Conservation (phyloP, 2,888 invertebrate species). For the Drosophila subquinaria region DNA sequence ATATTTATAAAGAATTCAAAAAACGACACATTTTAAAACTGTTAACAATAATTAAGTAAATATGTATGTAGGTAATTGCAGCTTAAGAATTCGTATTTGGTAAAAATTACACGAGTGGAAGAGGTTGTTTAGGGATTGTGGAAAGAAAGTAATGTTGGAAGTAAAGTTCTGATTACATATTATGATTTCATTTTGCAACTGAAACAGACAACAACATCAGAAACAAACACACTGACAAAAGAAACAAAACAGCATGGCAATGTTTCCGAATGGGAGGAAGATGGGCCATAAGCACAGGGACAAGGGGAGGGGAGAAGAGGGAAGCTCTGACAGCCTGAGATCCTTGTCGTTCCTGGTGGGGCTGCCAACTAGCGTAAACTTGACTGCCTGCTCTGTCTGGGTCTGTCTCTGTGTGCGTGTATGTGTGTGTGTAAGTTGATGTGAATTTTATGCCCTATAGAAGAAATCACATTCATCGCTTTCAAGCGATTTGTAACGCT, state of each 20-base stretch:
- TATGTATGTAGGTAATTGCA: no score
- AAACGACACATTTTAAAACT: background rate
- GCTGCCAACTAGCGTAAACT: constrained; percentile 46
- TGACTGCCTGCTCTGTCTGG: constrained; percentile 25
- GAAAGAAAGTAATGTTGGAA: background rate
- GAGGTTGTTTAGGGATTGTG: background rate
- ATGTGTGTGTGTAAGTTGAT: constrained; percentile 1
- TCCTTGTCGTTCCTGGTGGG: constrained; percentile 23
- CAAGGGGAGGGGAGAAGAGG: background rate
- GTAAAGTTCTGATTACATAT: constrained; percentile 45
- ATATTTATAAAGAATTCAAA: no score
- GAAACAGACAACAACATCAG: constrained; percentile 16
- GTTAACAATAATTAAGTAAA: background rate
- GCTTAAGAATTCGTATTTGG: no score
- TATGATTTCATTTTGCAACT: constrained; percentile 49
- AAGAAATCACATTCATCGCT: background rate
- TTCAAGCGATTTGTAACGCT: constrained; percentile 1
- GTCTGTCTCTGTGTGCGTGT: background rate
- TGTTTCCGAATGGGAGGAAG: background rate
- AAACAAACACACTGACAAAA: constrained; percentile 9
- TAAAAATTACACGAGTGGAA: no score
- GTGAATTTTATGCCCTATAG: constrained; percentile 11
- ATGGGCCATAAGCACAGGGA: background rate
- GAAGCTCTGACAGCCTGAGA: background rate
- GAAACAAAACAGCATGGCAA: constrained; percentile 31